Conservation (phyloP, 2,888 invertebrate species). For the Ecdyonurus torrentis region DNA sequence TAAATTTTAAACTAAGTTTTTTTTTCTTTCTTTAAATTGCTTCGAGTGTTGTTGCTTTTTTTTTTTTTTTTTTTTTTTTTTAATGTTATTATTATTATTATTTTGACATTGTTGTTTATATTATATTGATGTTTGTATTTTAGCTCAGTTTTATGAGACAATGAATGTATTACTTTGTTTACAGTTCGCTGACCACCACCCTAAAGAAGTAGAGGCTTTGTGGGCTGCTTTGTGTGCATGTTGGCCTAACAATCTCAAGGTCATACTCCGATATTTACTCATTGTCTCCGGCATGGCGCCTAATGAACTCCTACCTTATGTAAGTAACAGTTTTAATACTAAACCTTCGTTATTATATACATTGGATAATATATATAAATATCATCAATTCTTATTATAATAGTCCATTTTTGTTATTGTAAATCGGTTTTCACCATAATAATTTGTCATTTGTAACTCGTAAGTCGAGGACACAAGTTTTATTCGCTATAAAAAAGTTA, state of each 20-base stretch:
- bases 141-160: too few species aligned
- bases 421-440: background rate
- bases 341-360: slow-evolving; percentile 1
- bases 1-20: too few species aligned
- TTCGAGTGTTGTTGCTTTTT: too few species aligned
- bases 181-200: slow-evolving; percentile 89
- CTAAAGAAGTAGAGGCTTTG: slow-evolving; percentile 86
- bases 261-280: slow-evolving; percentile 88
- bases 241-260: slow-evolving; percentile 94
- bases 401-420: background rate
- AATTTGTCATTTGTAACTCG: too few species aligned
- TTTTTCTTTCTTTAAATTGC: too few species aligned
- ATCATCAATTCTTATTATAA: background rate
- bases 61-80: too few species aligned
- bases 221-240: slow-evolving; percentile 93
- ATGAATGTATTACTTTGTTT: too few species aligned
- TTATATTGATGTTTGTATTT: too few species aligned
- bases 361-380: background rate
- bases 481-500: too few species aligned
- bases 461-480: too few species aligned
- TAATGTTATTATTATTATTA: too few species aligned
- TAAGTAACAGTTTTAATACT: slow-evolving; percentile 43
- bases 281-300: slow-evolving; percentile 98
- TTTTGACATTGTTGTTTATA: too few species aligned
- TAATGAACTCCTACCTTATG: slow-evolving; percentile 76